phyloP scores from a whole-genome alignment of 2,888 invertebrate species.

The Dinocampus coccinellae region DNA sequence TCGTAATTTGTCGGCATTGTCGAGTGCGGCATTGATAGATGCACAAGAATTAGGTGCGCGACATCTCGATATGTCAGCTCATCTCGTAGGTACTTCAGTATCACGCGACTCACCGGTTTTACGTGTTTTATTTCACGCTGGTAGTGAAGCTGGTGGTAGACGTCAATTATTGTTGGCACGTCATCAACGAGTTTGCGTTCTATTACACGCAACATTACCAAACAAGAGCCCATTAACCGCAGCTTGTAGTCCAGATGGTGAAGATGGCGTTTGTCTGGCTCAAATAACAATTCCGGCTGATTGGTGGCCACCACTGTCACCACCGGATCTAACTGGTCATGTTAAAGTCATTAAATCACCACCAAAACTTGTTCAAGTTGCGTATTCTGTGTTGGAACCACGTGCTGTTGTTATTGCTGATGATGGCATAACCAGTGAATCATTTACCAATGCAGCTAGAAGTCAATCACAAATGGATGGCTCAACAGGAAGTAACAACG shows the following conservation, averaged over 20 bases:
- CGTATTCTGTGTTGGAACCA: slow-evolving; percentile 91
- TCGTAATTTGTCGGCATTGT: slow-evolving; percentile 52
- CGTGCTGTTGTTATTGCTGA: slow-evolving; percentile 71
- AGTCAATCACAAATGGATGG: slow-evolving; percentile 58
- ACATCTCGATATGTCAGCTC: slow-evolving; percentile 91
- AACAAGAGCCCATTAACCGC: slow-evolving; percentile 78
- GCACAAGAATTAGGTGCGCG: slow-evolving; percentile 78
- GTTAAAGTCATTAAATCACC: slow-evolving; percentile 73
- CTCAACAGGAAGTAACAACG: too few relatives aligned
- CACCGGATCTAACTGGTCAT: slow-evolving; percentile 72
- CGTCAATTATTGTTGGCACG: slow-evolving; percentile 75
- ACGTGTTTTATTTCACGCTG: slow-evolving; percentile 92
- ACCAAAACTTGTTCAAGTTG: slow-evolving; percentile 82
- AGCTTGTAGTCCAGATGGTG: slow-evolving; percentile 93
- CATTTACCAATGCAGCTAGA: slow-evolving; percentile 26
- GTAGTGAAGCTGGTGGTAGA: slow-evolving; percentile 85
- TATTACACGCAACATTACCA: slow-evolving; percentile 80
- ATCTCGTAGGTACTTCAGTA: slow-evolving; percentile 88
- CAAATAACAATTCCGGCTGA: slow-evolving; percentile 86
- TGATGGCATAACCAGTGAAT: slow-evolving; percentile 58
- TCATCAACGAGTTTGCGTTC: slow-evolving; percentile 84
- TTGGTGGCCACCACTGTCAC: slow-evolving; percentile 89
- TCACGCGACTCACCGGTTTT: slow-evolving; percentile 92
- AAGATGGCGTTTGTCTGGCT: slow-evolving; percentile 93
- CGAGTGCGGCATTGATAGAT: slow-evolving; percentile 73